These are phyloP conservation scores for Spodoptera picta DNA, from an alignment of 2,888 invertebrate species.

Conservation along the genomic window DNA sequence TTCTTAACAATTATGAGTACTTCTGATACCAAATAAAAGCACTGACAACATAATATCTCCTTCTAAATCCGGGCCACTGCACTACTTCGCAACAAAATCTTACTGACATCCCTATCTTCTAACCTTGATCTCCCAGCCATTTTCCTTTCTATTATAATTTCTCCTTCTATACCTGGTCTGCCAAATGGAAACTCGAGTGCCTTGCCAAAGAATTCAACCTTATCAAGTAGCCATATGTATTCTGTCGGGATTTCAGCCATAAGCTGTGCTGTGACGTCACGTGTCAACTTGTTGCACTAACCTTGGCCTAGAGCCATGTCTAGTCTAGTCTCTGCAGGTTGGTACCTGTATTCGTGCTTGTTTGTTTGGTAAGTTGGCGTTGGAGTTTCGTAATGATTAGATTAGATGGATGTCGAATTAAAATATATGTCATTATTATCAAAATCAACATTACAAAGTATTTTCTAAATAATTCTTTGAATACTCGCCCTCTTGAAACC, in stretches of 20 bases:
- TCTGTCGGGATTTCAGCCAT: constrained; percentile 17
- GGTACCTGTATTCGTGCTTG: constrained; percentile 1
- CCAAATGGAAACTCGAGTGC: constrained; percentile 3
- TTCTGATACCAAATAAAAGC: too few species aligned
- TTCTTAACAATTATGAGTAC: too few species aligned
- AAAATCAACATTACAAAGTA: too few species aligned
- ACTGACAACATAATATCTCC: too few species aligned
- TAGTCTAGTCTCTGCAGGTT: not conserved
- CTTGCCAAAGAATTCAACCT: constrained; percentile 26
- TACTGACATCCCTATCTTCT: too few species aligned
- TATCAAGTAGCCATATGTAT: constrained; percentile 34
- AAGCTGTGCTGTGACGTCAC: constrained; percentile 30
- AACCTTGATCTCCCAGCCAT: not conserved
- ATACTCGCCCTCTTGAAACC: too few species aligned
- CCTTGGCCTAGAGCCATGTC: constrained; percentile 57
- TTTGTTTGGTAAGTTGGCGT: not conserved
- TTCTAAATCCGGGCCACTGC: too few species aligned
- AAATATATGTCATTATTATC: too few species aligned
- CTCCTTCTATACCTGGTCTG: not conserved
- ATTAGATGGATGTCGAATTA: too few species aligned
- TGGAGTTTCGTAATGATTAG: too few species aligned
- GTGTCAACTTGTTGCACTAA: constrained; percentile 28
- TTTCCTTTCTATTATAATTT: not conserved
- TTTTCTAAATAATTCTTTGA: too few species aligned
- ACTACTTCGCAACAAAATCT: too few species aligned